Base-by-base conservation (phyloP, 2,113 vertebrate species). In the Coptodon rendalli region DNA sequence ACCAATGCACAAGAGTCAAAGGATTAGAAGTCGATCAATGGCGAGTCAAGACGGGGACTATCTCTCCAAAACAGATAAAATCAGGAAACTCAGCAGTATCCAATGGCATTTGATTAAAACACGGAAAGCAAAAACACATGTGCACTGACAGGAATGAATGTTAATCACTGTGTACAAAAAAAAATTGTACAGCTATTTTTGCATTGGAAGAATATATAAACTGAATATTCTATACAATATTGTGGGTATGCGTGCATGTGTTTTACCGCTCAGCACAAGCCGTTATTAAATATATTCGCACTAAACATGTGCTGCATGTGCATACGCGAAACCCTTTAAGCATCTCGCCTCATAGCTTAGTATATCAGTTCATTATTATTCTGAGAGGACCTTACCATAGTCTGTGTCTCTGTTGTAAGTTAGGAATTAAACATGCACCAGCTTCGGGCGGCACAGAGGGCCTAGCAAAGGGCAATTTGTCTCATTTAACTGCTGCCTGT, bases 401-500 rank as follows among this genome's bases (percentile, higher is more conserved):
- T 78, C 91, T 94, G 86, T 89, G 87, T 87, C 87, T 91, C 80
- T 82, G 90, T 84, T 71, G 83, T 89, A 84, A 90, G 78, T 89
- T 71, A 86, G 78, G 84, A 92, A 94, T 95, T 91, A 93, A 93
- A 93, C 89, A 94, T 89, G 95, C 87, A 86, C 56, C 80, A 86
- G 89, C 91, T 89, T 91, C 43, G 45, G 85, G 87, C 57, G 0
- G 87, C 87, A 87, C 89, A 94, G 66, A 90, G 85, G 91, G 93
- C 71, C 82, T 87, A 93, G 89, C 87, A 93, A 91, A 94, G 94
- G 92, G 89, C 91, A 92, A 92, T 93, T 92, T 93, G 91, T 93
- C 86, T 93, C 89, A 94, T 94, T 93, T 93, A 92, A 90, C 90
- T 88, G 89, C 90, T 89, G 87, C 59, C 91, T 76, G 89, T 86